Percentiles rank a stretch among this genome's conserved stretches.
These are phyloP conservation scores for Bedellia somnulentella DNA, from an alignment of 2,888 invertebrate genomes.

Conservation along the genomic window DNA sequence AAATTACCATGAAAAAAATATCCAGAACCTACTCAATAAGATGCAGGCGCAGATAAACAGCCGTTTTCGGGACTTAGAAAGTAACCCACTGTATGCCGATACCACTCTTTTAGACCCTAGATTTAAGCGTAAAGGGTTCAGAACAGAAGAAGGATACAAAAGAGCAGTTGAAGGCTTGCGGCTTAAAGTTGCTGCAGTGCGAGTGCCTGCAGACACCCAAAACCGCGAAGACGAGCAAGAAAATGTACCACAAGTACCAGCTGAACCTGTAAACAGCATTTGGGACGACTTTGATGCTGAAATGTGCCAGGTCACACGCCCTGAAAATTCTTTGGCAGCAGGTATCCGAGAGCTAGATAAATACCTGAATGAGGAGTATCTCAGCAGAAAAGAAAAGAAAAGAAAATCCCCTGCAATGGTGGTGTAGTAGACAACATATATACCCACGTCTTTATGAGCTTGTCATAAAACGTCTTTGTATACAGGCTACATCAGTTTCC, in stretches of 20 bases:
- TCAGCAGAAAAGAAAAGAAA: slow-evolving; percentile 9
- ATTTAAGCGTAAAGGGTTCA: slow-evolving; percentile 4
- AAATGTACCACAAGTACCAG: neutral
- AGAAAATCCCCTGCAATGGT: slow-evolving; percentile 12
- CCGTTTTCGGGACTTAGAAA: slow-evolving; percentile 2
- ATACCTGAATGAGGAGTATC: slow-evolving; percentile 12
- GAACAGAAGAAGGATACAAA: neutral
- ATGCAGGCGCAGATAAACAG: neutral
- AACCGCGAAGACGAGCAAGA: neutral
- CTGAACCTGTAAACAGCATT: slow-evolving; percentile 3
- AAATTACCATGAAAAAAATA: neutral
- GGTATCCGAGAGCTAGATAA: slow-evolving; percentile 13
- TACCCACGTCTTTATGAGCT: slow-evolving; percentile 8
- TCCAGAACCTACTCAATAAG: neutral
- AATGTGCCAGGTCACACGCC: slow-evolving; percentile 5
- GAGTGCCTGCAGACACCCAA: neutral
- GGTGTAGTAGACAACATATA: slow-evolving; percentile 6
- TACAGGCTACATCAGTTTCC: slow-evolving; percentile 2
- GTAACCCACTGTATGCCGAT: slow-evolving; percentile 1
- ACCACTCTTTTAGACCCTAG: slow-evolving; percentile 5
- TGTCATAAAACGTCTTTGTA: slow-evolving; percentile 6
- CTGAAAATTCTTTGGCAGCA: slow-evolving; percentile 9
- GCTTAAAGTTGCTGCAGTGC: neutral
- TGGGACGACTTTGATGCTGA: slow-evolving; percentile 11
- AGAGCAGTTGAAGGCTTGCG: neutral